Evolutionary conservation across 2,888 invertebrate genomes (phyloP).

Genomic region (Mesopsocus fuscifrons): DNA sequence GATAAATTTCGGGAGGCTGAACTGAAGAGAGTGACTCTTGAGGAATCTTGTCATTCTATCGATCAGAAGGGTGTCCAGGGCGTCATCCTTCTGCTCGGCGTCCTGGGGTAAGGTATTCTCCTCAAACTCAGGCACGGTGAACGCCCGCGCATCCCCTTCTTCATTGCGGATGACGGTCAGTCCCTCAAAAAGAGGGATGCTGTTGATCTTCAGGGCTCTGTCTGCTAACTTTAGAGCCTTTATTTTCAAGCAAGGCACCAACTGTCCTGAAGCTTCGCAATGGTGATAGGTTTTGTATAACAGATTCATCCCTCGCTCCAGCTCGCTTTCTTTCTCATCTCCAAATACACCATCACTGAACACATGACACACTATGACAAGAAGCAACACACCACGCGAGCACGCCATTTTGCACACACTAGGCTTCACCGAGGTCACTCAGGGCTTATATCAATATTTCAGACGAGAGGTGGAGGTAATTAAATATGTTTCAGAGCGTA

Average conservation of each 20-base stretch:
- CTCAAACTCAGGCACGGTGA: slow-evolving; percentile 14
- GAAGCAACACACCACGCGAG: not conserved
- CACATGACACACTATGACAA: not conserved
- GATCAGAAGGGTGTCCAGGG: slow-evolving; percentile 19
- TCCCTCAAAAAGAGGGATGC: slow-evolving; percentile 40
- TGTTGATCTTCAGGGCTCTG: slow-evolving; percentile 39
- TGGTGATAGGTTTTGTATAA: slow-evolving; percentile 36
- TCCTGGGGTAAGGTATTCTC: slow-evolving; percentile 17
- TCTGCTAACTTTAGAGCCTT: slow-evolving; percentile 45
- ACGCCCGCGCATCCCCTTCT: slow-evolving; percentile 11
- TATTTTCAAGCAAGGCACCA: slow-evolving; percentile 50
- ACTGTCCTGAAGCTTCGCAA: slow-evolving; percentile 41
- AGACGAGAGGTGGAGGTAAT: slow-evolving; percentile 4
- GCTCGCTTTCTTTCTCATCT: not conserved
- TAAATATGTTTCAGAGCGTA: slow-evolving; percentile 6
- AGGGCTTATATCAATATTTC: not conserved
- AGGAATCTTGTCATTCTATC: slow-evolving; percentile 19
- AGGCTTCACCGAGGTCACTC: not conserved
- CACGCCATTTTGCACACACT: not conserved
- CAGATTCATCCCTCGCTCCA: slow-evolving; percentile 26
- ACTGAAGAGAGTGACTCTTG: slow-evolving; percentile 28
- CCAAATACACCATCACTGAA: not conserved
- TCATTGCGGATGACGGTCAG: slow-evolving; percentile 10
- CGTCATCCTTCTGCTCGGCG: slow-evolving; percentile 16
- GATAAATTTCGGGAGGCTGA: slow-evolving; percentile 52